Base-by-base conservation (phyloP, 2,113 vertebrate species). In the Hystrix cristata region DNA sequence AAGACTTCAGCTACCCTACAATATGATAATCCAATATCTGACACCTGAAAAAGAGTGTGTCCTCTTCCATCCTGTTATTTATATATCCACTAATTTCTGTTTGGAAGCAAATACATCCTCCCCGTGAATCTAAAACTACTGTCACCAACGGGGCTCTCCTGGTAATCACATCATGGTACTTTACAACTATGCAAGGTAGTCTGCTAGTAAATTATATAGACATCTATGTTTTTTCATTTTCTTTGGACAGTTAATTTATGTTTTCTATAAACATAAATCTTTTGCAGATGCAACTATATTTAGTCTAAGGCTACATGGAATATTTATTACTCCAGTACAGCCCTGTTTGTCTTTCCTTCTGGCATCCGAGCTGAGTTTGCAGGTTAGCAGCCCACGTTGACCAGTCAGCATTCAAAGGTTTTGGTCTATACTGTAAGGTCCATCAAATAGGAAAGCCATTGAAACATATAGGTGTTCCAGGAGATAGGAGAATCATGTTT, bases 241-340 rank as follows among this genome's bases (percentile, higher is more conserved):
- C 69, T 90, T 91, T 85, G 80, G 72, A 93, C 67, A 96, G 92
- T 81, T 97, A 96, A 97, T 97, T 98, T 97, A 95, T 84, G 85
- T 74, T 94, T 90, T 43, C 57, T 96, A 5, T 74, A 93, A 96
- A 72, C 8, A 43, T 91, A 97, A 97, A 97, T 93, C 6, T 19
- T 96, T 76, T 67, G 87, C 29, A 51, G 60, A 86, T 95, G 64
- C 97, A 89, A 96, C 65, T 88, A 88, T 48, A 64, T 98, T 97
- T 91, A 38, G 25, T 95, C 57, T 81, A 97, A 65, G 89, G 86
- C 25, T 51, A 3, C 69, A 48, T 1, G 7, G 51, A 76, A 78
- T 93, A 94, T 90, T 96, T 96, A 94, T 69, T 53, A 62, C 29
- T 67, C 57, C 10, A 46, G 29, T 81, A 95, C 97, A 97, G 10